Evolutionary conservation across 2,113 vertebrate genomes (phyloP).

Genomic region (Nycticryphes semicollaris): DNA sequence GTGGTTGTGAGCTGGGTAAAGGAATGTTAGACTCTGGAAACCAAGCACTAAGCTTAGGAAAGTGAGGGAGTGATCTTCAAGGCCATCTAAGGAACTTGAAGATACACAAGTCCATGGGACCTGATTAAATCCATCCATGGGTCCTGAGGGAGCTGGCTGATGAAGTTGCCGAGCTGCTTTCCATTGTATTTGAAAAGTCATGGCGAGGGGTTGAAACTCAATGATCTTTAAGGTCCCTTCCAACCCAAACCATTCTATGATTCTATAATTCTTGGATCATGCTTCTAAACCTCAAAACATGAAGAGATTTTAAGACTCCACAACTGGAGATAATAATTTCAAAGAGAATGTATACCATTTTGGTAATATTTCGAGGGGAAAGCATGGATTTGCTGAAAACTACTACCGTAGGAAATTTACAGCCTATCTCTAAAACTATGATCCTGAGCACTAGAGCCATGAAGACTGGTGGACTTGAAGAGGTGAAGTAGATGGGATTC

Average conservation of each 20-base stretch:
- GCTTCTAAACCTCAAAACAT: neutral
- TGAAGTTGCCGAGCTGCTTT: too few relatives aligned
- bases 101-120: too few relatives aligned
- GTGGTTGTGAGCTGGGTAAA: neutral
- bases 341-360: neutral
- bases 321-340: neutral
- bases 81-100: too few relatives aligned
- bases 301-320: neutral
- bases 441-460: neutral
- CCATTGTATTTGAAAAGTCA: too few relatives aligned
- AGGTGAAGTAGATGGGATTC: neutral
- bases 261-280: neutral
- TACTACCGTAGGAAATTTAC: neutral
- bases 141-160: too few relatives aligned
- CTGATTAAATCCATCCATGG: too few relatives aligned
- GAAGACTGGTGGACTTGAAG: neutral
- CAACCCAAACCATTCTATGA: too few relatives aligned
- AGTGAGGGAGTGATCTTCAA: neutral
- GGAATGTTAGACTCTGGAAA: neutral
- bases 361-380: neutral
- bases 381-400: neutral
- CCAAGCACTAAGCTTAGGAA: neutral
- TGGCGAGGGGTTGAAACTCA: too few relatives aligned
- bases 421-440: rapidly evolving
- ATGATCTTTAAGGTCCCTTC: too few relatives aligned